Evolutionary conservation across 2,888 invertebrate genomes (phyloP).

Genomic region (Parapristionchus giblindavisi): DNA sequence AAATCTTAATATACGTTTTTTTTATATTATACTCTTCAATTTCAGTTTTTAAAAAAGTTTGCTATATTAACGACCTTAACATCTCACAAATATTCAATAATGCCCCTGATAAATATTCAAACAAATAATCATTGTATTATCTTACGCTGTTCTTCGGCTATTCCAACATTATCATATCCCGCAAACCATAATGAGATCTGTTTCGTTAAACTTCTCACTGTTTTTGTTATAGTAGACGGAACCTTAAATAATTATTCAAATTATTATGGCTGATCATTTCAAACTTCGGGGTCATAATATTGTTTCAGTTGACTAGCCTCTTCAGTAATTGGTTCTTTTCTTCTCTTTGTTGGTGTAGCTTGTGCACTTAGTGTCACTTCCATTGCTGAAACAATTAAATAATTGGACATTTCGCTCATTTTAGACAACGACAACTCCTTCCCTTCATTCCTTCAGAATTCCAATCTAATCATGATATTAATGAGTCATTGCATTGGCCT

Average conservation of each 20-base stretch:
- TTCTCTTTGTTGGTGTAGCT: background rate
- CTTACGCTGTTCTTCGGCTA: background rate
- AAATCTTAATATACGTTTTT: background rate
- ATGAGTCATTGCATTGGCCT: no score
- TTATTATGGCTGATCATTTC: background rate
- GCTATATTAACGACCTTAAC: no score
- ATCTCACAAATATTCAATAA: no score
- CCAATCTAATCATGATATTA: no score
- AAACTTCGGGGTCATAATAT: background rate
- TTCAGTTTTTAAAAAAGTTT: background rate
- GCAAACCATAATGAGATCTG: slow-evolving; percentile 19
- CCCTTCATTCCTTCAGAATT: no score
- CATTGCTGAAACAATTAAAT: slow-evolving; percentile 43
- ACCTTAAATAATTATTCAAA: background rate
- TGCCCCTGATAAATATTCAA: background rate
- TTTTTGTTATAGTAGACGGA: background rate
- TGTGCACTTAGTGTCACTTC: slow-evolving; percentile 14
- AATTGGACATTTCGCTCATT: slow-evolving; percentile 24
- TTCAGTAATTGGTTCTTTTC: background rate
- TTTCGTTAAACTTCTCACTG: slow-evolving; percentile 3
- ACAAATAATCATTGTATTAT: background rate
- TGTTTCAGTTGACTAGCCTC: background rate
- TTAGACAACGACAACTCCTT: background rate
- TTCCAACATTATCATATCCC: background rate
- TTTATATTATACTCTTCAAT: background rate